A percentile compares a stretch with the other conserved stretches of the same genome.
These are phyloP conservation scores for Parambassis ranga DNA, from an alignment of 2,797 vertebrate species.

Conservation along the genomic window DNA sequence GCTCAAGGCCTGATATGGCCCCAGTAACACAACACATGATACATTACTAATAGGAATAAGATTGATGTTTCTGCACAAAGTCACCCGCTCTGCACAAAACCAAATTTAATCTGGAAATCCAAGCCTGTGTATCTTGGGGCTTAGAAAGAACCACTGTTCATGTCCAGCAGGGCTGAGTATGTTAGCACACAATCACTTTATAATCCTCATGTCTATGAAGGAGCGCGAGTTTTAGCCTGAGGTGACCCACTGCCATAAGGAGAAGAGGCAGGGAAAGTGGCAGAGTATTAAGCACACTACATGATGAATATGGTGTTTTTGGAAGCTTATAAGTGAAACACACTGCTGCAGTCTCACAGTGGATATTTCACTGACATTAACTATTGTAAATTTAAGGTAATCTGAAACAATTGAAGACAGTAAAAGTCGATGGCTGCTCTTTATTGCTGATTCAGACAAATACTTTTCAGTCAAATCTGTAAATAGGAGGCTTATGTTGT, in stretches of 20 bases:
- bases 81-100: slow-evolving; percentile 58
- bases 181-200: slow-evolving; percentile 64
- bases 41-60: slow-evolving; percentile 70
- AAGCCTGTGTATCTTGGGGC: slow-evolving; percentile 23
- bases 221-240: slow-evolving; percentile 42
- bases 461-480: too few relatives aligned
- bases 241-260: slow-evolving; percentile 32
- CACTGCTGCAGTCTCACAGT: not conserved
- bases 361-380: not conserved
- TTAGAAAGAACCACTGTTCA: slow-evolving; percentile 61
- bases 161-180: slow-evolving; percentile 48
- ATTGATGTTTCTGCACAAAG: slow-evolving; percentile 51
- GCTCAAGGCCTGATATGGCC: slow-evolving; percentile 30
- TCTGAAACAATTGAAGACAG: not conserved
- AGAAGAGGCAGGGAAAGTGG: slow-evolving; percentile 4
- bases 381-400: not conserved
- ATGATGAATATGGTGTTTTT: slow-evolving; percentile 1
- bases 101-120: slow-evolving; percentile 60
- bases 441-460: not conserved
- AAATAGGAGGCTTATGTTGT: too few relatives aligned
- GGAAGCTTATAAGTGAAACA: not conserved
- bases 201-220: slow-evolving; percentile 60
- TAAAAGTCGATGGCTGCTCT: not conserved
- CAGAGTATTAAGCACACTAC: slow-evolving; percentile 8
- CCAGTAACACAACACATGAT: slow-evolving; percentile 47